Base-by-base conservation (phyloP, 2,797 vertebrate species). In the Aulostomus chinensis region DNA sequence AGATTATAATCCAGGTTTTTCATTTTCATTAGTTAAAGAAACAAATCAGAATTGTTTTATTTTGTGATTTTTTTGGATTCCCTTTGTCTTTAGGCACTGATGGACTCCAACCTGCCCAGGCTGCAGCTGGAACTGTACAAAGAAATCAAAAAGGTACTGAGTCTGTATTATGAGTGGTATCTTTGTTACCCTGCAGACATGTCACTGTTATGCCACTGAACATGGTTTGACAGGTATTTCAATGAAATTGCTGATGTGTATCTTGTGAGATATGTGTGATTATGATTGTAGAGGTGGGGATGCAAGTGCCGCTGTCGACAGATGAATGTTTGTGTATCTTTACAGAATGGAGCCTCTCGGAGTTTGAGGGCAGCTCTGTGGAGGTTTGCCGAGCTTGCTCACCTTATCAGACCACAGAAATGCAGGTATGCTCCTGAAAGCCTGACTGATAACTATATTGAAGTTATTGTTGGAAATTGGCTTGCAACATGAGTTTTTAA, bases 81-180 rank as follows among this genome's bases (percentile, higher is more conserved):
- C 41, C 10, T 76, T 34, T 21, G 22, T 61, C 26, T 38, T 26
- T 59, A 99, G 97, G 97, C 96, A 5, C 87, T 99, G 86, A 99
- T 98, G 95, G 97, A 99, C 72, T 97, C 96, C 9, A 98, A 93
- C 80, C 89, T 99, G 70, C 97, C 97, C 4, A 86, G 97, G 68
- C 86, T 99, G 46, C 97, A 99, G 80, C 86, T 99, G 40, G 97
- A 99, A 56, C 90, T 99, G 8, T 99, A 99, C 76, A 99, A 99
- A 90, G 97, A 99, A 83, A 96, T 99, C 56, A 99, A 99, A 89
- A 99, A 99, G 94, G 97, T 98, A n/a, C n/a, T n/a, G n/a, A n/a
- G n/a, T n/a, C n/a, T n/a, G n/a, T n/a, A n/a, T n/a, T n/a, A n/a
- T n/a, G n/a, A n/a, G n/a, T n/a, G n/a, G n/a, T n/a, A n/a, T n/a